Base-by-base conservation (phyloP, 2,797 vertebrate genomes). In the Xiphorhynchus erythropygius region DNA sequence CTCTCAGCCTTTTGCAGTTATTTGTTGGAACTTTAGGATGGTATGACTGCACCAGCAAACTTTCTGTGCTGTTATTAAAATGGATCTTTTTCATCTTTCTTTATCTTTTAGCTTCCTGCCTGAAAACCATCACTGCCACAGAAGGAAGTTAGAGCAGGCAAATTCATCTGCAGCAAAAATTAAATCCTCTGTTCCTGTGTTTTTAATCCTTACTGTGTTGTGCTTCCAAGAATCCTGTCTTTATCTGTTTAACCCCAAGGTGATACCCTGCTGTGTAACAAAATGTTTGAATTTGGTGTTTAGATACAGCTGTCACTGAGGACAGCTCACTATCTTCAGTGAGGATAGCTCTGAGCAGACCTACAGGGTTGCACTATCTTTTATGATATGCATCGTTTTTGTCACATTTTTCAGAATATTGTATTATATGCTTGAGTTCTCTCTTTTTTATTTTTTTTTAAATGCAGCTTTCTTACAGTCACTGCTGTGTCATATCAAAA, bases 401-500 rank as follows among this genome's bases (percentile, higher is more conserved):
- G 60, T 78, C 16, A 9, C 47, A 15, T 92, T 63, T 92, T 83
- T 53, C 68, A 85, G 52, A 60, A 16, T 79, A 24, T 56, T 1
- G 1, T 67, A 27, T 91, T 93, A n/a, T 2, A 2, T 79, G 39
- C 47, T 79, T 68, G 59, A 91, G n/a, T 44, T 18, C 30, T 57
- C 64, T 33, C 69, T 87, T 33, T 12, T 75, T 23, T 30, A 16
- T 27, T 49, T 18, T 41, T 39, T 47, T 25, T 35, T 93, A 93
- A 74, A 83, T 94, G 35, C 96, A 99, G 99, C 47, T 98, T 99
- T 97, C 94, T 99, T 95, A 97, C 97, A 57, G 98, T 98, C 44
- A 97, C 97, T 41, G 99, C 98, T 46, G 80, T 98, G 79, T 99
- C 98, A 65, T 98, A 98, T 96, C 99, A 99, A 96, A 98, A 98